Conservation (phyloP, 2,888 invertebrate species). For the Isoperla grammatica region DNA sequence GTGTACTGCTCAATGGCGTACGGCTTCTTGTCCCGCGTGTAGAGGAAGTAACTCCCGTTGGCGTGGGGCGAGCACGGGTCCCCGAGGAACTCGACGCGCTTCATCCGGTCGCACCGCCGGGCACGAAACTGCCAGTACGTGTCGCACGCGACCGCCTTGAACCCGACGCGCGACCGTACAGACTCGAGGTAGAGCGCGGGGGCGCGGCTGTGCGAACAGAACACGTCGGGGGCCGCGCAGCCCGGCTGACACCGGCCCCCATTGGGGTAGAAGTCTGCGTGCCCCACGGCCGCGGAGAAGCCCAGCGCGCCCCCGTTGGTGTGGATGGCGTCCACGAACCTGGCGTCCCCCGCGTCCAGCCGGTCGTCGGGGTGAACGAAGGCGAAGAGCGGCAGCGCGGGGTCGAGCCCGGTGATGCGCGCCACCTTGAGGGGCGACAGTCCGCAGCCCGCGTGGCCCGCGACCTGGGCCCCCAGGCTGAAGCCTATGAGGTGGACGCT, state of each 20-base stretch:
- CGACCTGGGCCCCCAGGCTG: constrained; percentile 26
- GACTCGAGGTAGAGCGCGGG: constrained; percentile 29
- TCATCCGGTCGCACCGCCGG: constrained; percentile 18
- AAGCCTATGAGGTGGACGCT: constrained; percentile 25
- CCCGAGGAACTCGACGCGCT: neutral
- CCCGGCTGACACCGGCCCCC: constrained; percentile 29
- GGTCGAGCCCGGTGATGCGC: constrained; percentile 26
- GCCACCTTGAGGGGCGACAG: neutral
- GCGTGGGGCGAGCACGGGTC: neutral
- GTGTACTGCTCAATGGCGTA: neutral
- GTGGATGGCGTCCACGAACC: constrained; percentile 32
- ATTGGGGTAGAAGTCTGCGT: constrained; percentile 33
- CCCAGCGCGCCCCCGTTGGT: constrained; percentile 32
- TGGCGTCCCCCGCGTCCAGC: constrained; percentile 32
- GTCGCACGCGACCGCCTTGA: constrained; percentile 22
- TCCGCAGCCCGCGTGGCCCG: constrained; percentile 19
- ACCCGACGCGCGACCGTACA: constrained; percentile 20
- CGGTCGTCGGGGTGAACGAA: constrained; percentile 31
- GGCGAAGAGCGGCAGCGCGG: constrained; percentile 29
- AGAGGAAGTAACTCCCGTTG: neutral
- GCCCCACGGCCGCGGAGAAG: constrained; percentile 30
- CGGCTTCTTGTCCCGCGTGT: constrained; percentile 17
- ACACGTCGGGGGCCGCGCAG: constrained; percentile 22
- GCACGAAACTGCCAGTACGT: constrained; percentile 26
- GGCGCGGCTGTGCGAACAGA: constrained; percentile 30